Conservation (phyloP, 2,888 invertebrate genomes). For the Dichetophora obliterata region DNA sequence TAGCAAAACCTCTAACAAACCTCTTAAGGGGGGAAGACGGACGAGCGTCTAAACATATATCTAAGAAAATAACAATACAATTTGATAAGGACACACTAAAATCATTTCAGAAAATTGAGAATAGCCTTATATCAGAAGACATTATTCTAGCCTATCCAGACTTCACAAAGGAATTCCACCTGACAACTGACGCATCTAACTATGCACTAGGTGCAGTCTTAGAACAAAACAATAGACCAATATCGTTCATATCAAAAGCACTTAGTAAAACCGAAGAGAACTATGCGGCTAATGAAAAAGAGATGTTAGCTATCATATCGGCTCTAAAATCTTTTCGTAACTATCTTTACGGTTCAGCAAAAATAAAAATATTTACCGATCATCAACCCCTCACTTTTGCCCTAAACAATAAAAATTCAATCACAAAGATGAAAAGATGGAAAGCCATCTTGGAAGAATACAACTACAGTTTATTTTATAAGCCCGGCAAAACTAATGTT, state of each 20-base stretch:
- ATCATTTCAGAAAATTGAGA: conserved; percentile 6
- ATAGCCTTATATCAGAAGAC: not conserved
- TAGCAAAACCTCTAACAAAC: conserved; percentile 18
- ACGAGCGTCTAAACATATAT: not conserved
- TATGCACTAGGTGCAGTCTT: not conserved
- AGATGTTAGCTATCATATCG: not conserved
- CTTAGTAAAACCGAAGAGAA: conserved; percentile 2
- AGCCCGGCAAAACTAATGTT: no score
- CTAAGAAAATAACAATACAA: not conserved
- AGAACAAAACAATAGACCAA: not conserved
- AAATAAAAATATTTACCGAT: not conserved
- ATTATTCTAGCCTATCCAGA: not conserved
- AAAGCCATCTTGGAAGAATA: no score
- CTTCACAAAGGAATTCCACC: not conserved
- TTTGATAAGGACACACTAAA: not conserved
- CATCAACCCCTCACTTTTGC: not conserved
- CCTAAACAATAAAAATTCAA: no score
- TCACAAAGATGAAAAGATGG: no score
- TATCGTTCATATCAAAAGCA: not conserved
- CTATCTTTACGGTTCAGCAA: not conserved
- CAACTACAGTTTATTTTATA: no score
- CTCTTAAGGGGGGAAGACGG: conserved; percentile 13
- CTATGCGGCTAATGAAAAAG: not conserved
- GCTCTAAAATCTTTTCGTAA: no score
- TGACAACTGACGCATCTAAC: conserved; percentile 1